A percentile compares a stretch with the other conserved stretches of the same genome.
These are phyloP conservation scores for Wiebesia pumilae DNA, from an alignment of 1,140 invertebrate species.

Conservation along the genomic window DNA sequence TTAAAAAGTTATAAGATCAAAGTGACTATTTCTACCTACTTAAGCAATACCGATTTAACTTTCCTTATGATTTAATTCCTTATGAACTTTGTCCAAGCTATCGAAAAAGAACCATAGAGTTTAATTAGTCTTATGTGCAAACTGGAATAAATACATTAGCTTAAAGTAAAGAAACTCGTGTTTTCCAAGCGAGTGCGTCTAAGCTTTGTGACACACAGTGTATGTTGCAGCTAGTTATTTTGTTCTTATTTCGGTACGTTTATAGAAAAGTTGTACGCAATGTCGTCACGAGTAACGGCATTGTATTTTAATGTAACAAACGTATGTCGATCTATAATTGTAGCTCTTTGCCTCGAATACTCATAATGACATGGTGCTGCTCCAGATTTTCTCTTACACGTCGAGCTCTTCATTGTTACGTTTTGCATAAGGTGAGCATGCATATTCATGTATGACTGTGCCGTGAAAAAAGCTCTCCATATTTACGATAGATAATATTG, in stretches of 20 bases:
- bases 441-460: not conserved
- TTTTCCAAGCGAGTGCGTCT: not conserved
- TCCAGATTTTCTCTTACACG: not conserved
- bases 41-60: no score
- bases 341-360: not conserved
- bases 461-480: not conserved
- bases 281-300: no score
- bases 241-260: no score
- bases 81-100: no score
- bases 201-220: not conserved
- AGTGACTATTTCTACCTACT: not conserved
- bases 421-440: not conserved
- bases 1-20: not conserved
- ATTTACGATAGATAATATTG: not conserved
- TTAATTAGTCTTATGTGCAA: no score
- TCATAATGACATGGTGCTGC: not conserved
- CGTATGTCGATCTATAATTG: not conserved
- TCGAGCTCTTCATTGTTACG: not conserved
- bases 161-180: no score
- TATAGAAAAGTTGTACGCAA: no score
- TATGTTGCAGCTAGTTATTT: not conserved
- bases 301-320: no score
- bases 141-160: no score
- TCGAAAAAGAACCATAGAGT: no score
- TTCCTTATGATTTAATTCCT: no score